These are phyloP conservation scores for Siniperca obscura DNA, from an alignment of 2,797 vertebrate genomes.

Conservation along the genomic window DNA sequence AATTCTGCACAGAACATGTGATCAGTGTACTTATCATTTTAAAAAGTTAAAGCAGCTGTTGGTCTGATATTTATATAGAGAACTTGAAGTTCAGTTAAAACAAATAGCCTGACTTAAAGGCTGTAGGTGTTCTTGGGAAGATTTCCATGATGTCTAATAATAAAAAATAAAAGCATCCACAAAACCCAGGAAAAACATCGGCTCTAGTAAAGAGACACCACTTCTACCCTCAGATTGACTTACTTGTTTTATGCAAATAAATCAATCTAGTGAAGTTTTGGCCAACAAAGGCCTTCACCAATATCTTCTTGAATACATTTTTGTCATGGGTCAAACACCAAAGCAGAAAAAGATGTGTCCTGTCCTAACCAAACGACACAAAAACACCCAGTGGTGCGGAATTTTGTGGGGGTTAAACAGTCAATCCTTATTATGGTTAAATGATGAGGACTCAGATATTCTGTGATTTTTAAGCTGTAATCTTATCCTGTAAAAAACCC, in stretches of 20 bases:
- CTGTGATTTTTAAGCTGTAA: background rate
- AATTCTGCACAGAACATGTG: constrained; percentile 11
- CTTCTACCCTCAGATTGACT: background rate
- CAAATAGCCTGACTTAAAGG: background rate
- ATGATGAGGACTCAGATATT: background rate
- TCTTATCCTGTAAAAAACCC: background rate
- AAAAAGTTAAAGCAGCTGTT: constrained; percentile 7
- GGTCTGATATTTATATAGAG: background rate
- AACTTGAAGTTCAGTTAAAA: constrained; percentile 22
- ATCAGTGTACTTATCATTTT: background rate
- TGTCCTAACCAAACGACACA: background rate
- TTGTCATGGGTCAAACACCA: background rate
- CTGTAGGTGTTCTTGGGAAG: background rate
- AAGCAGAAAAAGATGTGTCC: background rate
- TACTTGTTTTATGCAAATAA: constrained; percentile 7
- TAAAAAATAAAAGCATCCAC: constrained; percentile 6
- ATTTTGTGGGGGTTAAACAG: background rate
- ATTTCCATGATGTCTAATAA: background rate
- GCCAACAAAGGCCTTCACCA: background rate
- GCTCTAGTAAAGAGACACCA: background rate
- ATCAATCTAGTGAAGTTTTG: background rate
- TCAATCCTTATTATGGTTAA: background rate
- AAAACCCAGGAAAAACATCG: background rate
- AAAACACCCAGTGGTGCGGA: background rate
- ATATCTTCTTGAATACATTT: background rate